Evolutionary conservation across 23 tunicate species (phyloP).

Genomic region (Diplosoma virens): DNA sequence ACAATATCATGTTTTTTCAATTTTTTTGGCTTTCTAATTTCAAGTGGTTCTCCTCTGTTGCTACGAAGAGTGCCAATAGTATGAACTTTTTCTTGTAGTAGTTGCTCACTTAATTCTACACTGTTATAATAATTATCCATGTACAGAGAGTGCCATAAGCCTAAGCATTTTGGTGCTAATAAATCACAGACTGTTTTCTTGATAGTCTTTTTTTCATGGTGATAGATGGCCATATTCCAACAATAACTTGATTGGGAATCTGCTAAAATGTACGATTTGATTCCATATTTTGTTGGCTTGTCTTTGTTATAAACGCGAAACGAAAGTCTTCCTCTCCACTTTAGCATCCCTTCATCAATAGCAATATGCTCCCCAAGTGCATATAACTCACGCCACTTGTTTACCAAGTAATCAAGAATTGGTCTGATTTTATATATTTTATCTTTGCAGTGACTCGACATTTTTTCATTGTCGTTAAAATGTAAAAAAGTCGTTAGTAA

Average conservation of each 20-base stretch:
- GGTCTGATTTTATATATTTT: too few relatives aligned
- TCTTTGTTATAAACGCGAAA: constrained; percentile 34
- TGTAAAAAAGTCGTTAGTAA: too few relatives aligned
- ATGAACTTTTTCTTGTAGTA: constrained; percentile 2
- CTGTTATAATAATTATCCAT: constrained; percentile 43
- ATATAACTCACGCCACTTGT: constrained; percentile 16
- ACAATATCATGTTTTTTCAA: not conserved
- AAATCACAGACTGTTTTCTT: constrained; percentile 25
- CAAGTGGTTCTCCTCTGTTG: constrained; percentile 24
- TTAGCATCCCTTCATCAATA: constrained; percentile 39
- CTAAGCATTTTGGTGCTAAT: constrained; percentile 6
- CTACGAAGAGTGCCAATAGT: constrained; percentile 2
- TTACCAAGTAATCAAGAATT: too few relatives aligned
- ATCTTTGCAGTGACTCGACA: too few relatives aligned
- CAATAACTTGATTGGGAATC: constrained; percentile 25
- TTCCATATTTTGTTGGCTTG: constrained; percentile 38
- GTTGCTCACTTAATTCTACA: not conserved
- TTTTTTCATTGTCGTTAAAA: too few relatives aligned
- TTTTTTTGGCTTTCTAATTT: not conserved
- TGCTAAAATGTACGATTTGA: constrained; percentile 34
- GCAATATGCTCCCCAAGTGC: constrained; percentile 18
- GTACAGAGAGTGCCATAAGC: constrained; percentile 19
- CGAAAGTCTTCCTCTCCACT: constrained; percentile 23
- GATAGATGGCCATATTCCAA: constrained; percentile 31
- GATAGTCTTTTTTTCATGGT: constrained; percentile 3